Evolutionary conservation across 2,888 invertebrate genomes (phyloP).

Genomic region (Neocrepidodera transversa): DNA sequence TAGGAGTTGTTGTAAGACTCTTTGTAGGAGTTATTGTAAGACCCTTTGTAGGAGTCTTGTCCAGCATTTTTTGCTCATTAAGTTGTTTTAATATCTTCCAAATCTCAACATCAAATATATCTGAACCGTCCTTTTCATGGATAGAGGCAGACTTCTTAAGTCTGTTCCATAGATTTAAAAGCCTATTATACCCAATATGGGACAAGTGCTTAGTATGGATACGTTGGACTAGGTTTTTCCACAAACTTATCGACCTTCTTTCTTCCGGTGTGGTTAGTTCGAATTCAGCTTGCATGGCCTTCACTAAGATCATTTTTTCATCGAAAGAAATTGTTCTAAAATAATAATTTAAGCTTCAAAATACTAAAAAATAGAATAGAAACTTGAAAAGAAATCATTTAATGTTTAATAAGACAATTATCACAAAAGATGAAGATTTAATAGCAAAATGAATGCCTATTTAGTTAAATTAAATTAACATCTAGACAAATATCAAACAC

Average conservation of each 20-base stretch:
- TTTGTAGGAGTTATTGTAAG: too few species aligned
- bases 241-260: neutral
- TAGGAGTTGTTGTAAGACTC: too few species aligned
- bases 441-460: too few species aligned
- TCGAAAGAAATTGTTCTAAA: neutral
- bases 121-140: neutral
- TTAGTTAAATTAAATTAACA: too few species aligned
- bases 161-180: neutral
- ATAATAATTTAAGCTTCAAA: too few species aligned
- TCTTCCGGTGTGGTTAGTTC: neutral
- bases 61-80: neutral
- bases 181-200: neutral
- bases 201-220: neutral
- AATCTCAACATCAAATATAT: neutral
- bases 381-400: too few species aligned
- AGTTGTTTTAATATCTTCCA: neutral
- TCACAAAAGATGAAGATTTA: too few species aligned
- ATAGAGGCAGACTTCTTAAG: neutral
- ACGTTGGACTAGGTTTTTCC: neutral
- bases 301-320: neutral
- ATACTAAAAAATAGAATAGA: too few species aligned
- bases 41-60: neutral
- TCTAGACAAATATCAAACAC: too few species aligned
- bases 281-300: slow-evolving; percentile 3
- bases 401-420: too few species aligned